Conservation (phyloP, 2,797 vertebrate genomes). For the Dicrostonyx torquatus region DNA sequence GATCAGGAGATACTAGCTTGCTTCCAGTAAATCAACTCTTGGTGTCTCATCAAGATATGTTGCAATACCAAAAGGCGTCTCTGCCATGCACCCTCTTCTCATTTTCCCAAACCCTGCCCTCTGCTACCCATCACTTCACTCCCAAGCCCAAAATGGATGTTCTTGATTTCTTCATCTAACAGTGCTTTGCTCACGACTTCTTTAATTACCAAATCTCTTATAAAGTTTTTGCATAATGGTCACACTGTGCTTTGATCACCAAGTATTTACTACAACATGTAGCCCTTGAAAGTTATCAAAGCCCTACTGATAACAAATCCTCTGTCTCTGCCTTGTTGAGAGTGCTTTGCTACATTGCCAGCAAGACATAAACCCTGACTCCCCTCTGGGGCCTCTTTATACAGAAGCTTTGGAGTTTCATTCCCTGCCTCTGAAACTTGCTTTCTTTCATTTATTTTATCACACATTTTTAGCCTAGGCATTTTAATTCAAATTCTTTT, state of each 20-base stretch:
- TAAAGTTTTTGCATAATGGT: neutral
- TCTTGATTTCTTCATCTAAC: neutral
- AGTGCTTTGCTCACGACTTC: neutral
- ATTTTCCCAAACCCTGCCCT: neutral
- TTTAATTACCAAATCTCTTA: neutral
- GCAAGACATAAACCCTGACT: neutral
- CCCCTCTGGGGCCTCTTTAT: neutral
- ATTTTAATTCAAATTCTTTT: slow-evolving; percentile 24
- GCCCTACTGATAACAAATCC: neutral
- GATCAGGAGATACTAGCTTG: neutral
- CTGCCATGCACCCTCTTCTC: neutral
- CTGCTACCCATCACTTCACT: neutral
- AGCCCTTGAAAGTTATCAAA: neutral
- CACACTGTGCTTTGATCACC: neutral
- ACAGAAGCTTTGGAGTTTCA: neutral
- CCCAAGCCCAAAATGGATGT: neutral
- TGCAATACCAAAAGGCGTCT: neutral
- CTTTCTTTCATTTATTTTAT: slow-evolving; percentile 1
- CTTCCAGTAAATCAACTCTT: neutral
- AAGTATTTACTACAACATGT: neutral
- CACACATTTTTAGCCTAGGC: neutral
- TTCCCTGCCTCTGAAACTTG: neutral
- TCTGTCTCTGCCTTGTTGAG: neutral
- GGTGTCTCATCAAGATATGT: neutral
- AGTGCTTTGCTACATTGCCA: neutral